Evolutionary conservation across 2,888 invertebrate species (phyloP), one percentile per base, ranked within the genome.

Genomic region (Lutraria lutraria): DNA sequence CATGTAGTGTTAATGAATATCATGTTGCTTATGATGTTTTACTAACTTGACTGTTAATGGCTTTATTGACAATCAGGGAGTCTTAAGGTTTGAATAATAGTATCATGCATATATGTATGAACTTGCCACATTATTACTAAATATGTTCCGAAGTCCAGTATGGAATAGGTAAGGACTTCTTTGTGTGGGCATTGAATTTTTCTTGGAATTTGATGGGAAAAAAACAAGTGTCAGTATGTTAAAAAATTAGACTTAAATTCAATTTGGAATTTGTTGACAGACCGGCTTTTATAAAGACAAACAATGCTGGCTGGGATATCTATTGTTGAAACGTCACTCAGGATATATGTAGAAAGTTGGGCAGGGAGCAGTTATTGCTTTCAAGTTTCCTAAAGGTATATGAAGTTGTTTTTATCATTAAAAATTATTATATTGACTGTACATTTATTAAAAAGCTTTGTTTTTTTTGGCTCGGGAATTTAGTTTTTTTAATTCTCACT

Each of bases 11-110:
- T 43, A 8, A 43, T 43, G 8, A 43, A 43, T 43, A 43, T 43
- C 43, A n/a, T n/a, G n/a, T 43, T 4, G 43, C 43, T 43, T 2
- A 43, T 43, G 4, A 43, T 43, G 43, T 43, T 43, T 43, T 43
- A 2, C 8, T 43, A 43, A 43, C 43, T 43, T 25, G 25, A n/a
- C 6, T 68, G 63, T 12, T 68, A 6, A 68, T 68, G 25, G n/a
- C 21, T 68, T 21, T n/a, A 68, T 68, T n/a, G 63, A 68, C 63
- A 68, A 68, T 68, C 63, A 68, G 63, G 63, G 63, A 68, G 25
- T 25, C n/a, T 25, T n/a, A 25, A 68, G 25, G 25, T n/a, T 68
- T 68, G 63, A 68, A 68, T 25, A 68, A 68, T 68, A 68, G 63
- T 68, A 21, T 43, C 43, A 43, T n/a, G n/a, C n/a, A n/a, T 8